phyloP scores from a whole-genome alignment of 2,797 vertebrate genomes.

The Premnoplex brunnescens region DNA sequence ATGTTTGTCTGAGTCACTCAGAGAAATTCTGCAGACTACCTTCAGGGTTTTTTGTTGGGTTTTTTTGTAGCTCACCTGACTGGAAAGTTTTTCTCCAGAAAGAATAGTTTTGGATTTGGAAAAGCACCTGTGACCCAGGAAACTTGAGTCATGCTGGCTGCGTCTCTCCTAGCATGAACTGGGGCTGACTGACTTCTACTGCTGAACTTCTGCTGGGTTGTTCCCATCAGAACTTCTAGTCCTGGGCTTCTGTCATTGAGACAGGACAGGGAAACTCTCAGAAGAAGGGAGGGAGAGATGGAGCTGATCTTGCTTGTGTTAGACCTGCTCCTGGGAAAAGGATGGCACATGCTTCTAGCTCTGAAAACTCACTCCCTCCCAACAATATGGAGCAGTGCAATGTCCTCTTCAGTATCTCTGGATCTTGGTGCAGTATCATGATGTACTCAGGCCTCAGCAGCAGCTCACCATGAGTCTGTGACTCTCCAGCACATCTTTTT shows the following conservation, averaged over 20 bases:
- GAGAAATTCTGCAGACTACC: background rate
- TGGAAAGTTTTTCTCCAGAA: background rate
- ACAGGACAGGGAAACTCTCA: background rate
- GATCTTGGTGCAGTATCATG: background rate
- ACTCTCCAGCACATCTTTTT: background rate
- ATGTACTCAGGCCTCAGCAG: background rate
- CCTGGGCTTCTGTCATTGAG: background rate
- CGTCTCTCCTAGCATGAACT: background rate
- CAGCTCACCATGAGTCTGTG: fast-evolving
- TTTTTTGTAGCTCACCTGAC: background rate
- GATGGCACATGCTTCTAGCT: background rate
- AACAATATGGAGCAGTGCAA: background rate
- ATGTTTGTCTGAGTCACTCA: background rate
- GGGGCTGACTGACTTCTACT: background rate
- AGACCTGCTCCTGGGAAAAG: background rate
- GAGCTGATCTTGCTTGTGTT: background rate
- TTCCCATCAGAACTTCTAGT: background rate
- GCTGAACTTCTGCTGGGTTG: background rate
- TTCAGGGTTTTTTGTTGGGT: background rate
- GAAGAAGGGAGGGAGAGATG: background rate
- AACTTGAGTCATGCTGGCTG: background rate
- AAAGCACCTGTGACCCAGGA: background rate
- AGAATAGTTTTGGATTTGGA: background rate
- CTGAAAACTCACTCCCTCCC: background rate
- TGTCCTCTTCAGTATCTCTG: background rate